These are phyloP conservation scores for Hydractinia symbiolongicarpus DNA, from an alignment of 30 jellyfish, hydroid and myxozoan species.

Conservation along the genomic window DNA sequence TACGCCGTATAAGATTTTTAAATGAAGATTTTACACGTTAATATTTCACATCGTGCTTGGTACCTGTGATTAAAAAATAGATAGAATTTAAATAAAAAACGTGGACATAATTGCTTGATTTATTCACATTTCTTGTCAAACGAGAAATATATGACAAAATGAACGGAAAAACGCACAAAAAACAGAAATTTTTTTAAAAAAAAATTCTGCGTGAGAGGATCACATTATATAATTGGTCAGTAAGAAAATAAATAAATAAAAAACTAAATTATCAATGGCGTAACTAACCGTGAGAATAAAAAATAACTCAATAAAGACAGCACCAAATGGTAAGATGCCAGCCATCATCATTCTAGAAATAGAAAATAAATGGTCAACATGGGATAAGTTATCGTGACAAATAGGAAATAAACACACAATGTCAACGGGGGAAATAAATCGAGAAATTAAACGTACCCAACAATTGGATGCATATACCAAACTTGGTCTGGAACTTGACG, in stretches of 20 bases:
- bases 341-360: slow-evolving; percentile 67
- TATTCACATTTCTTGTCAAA: too few species aligned
- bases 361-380: neutral
- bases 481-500: slow-evolving; percentile 96
- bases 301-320: slow-evolving; percentile 88
- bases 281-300: slow-evolving; percentile 72
- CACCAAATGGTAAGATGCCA: slow-evolving; percentile 96
- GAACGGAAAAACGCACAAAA: neutral
- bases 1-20: too few species aligned
- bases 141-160: neutral
- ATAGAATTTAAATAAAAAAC: too few species aligned
- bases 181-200: neutral
- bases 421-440: neutral
- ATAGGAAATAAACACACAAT: neutral
- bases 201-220: neutral
- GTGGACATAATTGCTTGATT: too few species aligned
- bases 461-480: slow-evolving; percentile 89
- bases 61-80: too few species aligned
- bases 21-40: too few species aligned
- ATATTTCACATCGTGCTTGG: too few species aligned
- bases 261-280: neutral
- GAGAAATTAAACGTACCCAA: slow-evolving; percentile 51
- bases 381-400: neutral
- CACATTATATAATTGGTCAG: neutral
- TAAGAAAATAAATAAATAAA: neutral